Evolutionary conservation across 2,113 vertebrate genomes (phyloP), one percentile per base, ranked within the genome.

Genomic region (Zonotrichia leucophrys): DNA sequence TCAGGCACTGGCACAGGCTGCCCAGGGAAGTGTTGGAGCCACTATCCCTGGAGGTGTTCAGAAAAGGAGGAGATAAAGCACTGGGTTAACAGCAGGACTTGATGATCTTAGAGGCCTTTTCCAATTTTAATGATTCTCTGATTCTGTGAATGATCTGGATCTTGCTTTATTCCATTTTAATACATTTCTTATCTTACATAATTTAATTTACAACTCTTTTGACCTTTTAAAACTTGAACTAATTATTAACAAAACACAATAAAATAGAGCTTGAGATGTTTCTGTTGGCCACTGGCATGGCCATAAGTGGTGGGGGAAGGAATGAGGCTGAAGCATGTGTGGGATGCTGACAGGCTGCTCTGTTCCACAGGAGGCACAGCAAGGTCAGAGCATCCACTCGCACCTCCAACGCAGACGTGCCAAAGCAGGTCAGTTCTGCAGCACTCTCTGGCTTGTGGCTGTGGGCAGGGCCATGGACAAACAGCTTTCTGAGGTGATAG

Each of bases 361-460:
- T 98, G 59, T 97, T 97, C 92, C 83, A 47, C 97, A 99, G 99
- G 97, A 98, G 98, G 95, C 98, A 99, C 98, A 99, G 99, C 97
- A 99, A 97, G 98, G 96, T 98, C 49, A 98, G 97, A 94, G 96
- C 95, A 20, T 98, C 98, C n/a, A 59, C 98, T 86, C 98, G 97
- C 6, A 86, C 98, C 92, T 91, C 97, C 2, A 97, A 95, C 91
- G 31, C 97, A 9, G 98, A 99, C 13, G 87, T 98, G 97, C 98
- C 98, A 78, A 99, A 98, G 96, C 99, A 99, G 99, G 99, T 99
- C 46, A 98, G 98, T 98, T 55, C 30, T 47, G 49, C 58, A 31
- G 39, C 12, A 3, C 64, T 41, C 41, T 68, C 1, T 0, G 2
- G 25, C 24, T 18, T 60, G 35, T 39, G 25, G 11, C 0, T 42